Evolutionary conservation across 2,888 invertebrate species (phyloP).

Genomic region (Apodemia hepburni): DNA sequence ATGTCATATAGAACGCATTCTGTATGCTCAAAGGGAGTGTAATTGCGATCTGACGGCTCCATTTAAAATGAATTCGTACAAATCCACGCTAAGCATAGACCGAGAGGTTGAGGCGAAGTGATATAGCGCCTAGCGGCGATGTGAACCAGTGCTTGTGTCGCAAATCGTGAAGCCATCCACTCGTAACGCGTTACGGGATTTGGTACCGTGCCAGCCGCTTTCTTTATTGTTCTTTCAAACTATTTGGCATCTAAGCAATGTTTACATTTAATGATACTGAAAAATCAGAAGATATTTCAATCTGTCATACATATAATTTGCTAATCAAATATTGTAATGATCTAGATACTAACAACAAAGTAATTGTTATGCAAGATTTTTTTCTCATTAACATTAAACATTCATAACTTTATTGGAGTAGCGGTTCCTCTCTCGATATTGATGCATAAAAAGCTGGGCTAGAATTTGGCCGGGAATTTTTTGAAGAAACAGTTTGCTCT

Average conservation of each 20-base stretch:
- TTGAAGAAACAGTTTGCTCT: too few relatives aligned
- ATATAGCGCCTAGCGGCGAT: constrained; percentile 33
- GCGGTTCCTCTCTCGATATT: background rate
- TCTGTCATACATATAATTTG: constrained; percentile 29
- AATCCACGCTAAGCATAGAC: constrained; percentile 56
- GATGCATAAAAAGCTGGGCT: background rate
- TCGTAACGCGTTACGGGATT: constrained; percentile 62
- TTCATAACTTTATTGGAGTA: background rate
- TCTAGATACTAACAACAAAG: background rate
- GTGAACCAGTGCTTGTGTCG: constrained; percentile 40
- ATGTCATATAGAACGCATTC: constrained; percentile 73
- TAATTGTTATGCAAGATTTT: background rate
- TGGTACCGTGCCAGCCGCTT: constrained; percentile 73
- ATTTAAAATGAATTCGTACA: constrained; percentile 74
- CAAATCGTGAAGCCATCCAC: constrained; percentile 63
- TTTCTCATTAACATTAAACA: background rate
- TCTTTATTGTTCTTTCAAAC: constrained; percentile 69
- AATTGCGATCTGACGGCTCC: constrained; percentile 72
- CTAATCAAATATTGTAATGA: background rate
- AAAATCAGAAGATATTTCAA: constrained; percentile 63
- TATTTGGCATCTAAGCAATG: constrained; percentile 74
- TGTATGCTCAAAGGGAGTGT: constrained; percentile 72
- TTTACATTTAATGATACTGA: constrained; percentile 72
- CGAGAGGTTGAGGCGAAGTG: constrained; percentile 38
- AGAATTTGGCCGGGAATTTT: too few relatives aligned